Evolutionary conservation across 1,140 invertebrate genomes (phyloP), one percentile per base, ranked within the genome.

Genomic region (Bombus superbus): DNA sequence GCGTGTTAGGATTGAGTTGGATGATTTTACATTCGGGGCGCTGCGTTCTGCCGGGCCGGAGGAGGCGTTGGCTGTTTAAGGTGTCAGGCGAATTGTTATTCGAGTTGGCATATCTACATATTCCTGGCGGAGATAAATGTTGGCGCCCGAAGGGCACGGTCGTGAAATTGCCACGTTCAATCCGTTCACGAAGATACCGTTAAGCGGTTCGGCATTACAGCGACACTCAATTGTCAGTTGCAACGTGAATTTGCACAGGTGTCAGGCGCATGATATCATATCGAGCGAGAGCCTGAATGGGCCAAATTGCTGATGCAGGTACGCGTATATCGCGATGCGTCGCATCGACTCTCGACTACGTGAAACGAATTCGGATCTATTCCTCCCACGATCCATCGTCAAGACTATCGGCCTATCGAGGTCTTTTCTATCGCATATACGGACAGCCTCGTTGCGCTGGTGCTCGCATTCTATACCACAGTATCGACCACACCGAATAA

Each of bases 161-260:
- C 38, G 35, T 42, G 38, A 38, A 72, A 71, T 57, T 57, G 10
- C 47, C 38, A 8, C 3, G 59, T 38, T 64, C 28, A 22, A 82
- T 22, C 71, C 0, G 22, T 66, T 74, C 71, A 15, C n/a, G 57
- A 47, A 22, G 71, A 66, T 62, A 44, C 5, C 42, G 40, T 59
- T 35, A 53, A 78, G 22, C 62, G 75, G 40, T 83, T 68, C 64
- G n/a, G 75, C 40, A 35, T 69, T 59, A 42, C 6, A 44, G 74
- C 38, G 53, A 35, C 81, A 25, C 44, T 66, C 74, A 71, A 83
- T 83, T 78, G 82, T 78, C 74, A 69, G 75, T 68, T 38, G 75
- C 82, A 69, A 25, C 40, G 82, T 76, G 74, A 78, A 78, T 83
- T 71, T 83, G 76, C 82, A 71, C 82, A 83, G 82, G 82, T 83